Conservation (phyloP, 1,140 invertebrate species). For the Penaeus vannamei region DNA sequence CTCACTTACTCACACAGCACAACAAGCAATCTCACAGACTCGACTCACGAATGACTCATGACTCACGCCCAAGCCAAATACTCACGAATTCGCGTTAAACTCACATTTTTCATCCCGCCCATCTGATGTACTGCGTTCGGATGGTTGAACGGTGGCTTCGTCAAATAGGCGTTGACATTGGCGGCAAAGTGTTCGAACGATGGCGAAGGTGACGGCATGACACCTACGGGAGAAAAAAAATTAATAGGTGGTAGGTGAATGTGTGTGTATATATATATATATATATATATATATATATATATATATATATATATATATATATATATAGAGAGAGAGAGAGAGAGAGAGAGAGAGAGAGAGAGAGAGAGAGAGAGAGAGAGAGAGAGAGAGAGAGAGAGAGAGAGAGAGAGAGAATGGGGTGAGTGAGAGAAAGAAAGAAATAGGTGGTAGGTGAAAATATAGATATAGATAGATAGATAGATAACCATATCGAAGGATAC, state of each 20-base stretch:
- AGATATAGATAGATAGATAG: too few relatives aligned
- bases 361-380: too few relatives aligned
- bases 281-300: conserved; percentile 42
- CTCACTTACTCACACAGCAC: too few relatives aligned
- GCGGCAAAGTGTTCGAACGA: conserved; percentile 82
- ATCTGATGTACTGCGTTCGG: conserved; percentile 82
- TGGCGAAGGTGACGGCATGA: conserved; percentile 72
- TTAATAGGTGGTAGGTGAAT: neutral
- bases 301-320: conserved; percentile 18
- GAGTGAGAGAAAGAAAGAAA: too few relatives aligned
- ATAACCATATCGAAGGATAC: too few relatives aligned
- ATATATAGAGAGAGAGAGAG: too few relatives aligned
- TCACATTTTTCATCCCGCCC: conserved; percentile 82
- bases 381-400: too few relatives aligned
- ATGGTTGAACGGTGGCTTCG: conserved; percentile 88
- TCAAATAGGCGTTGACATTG: conserved; percentile 82
- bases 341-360: too few relatives aligned
- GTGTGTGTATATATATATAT: conserved; percentile 35
- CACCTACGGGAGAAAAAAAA: conserved; percentile 69
- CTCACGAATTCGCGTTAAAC: conserved; percentile 59
- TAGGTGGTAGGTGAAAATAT: too few relatives aligned
- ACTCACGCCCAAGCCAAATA: neutral
- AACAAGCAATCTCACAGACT: too few relatives aligned
- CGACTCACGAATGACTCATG: too few relatives aligned
- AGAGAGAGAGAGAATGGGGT: too few relatives aligned